Conservation (phyloP, 2,888 invertebrate species). For the Lasioglossum oenotherae region DNA sequence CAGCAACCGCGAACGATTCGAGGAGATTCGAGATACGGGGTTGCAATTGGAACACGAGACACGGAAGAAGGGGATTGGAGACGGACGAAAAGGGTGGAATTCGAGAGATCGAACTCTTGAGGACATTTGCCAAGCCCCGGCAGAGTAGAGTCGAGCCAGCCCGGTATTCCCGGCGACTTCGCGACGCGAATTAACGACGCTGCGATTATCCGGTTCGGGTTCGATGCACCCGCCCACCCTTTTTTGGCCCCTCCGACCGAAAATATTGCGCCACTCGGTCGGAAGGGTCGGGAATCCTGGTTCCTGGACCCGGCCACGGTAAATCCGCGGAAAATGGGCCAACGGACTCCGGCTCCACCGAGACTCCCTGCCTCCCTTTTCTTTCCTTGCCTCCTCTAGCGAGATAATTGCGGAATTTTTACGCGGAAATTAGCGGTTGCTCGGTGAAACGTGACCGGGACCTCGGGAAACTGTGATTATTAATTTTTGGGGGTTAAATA, state of each 20-base stretch:
- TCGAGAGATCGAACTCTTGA: constrained; percentile 30
- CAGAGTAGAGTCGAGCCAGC: constrained; percentile 22
- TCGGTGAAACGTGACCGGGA: background rate
- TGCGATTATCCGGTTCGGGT: constrained; percentile 27
- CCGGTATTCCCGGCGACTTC: constrained; percentile 31
- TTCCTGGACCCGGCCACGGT: background rate
- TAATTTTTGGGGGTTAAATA: background rate
- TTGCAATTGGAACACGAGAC: constrained; percentile 52
- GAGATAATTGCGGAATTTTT: background rate
- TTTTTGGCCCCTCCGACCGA: constrained; percentile 1
- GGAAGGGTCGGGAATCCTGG: background rate
- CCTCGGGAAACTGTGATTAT: background rate
- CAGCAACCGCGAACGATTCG: constrained; percentile 45
- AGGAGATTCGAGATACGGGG: constrained; percentile 42
- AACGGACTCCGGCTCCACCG: background rate
- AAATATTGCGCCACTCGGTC: constrained; percentile 10
- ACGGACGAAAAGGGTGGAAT: constrained; percentile 30
- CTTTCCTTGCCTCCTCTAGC: background rate
- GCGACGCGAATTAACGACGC: constrained; percentile 56
- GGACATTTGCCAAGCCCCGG: constrained; percentile 55
- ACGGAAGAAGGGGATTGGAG: background rate
- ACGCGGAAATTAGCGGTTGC: background rate
- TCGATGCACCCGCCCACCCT: constrained; percentile 24
- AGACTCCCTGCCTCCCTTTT: background rate
- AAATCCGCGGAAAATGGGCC: background rate